phyloP scores from a whole-genome alignment of 1,140 invertebrate species.

The Pseudomyrmex pallidus region DNA sequence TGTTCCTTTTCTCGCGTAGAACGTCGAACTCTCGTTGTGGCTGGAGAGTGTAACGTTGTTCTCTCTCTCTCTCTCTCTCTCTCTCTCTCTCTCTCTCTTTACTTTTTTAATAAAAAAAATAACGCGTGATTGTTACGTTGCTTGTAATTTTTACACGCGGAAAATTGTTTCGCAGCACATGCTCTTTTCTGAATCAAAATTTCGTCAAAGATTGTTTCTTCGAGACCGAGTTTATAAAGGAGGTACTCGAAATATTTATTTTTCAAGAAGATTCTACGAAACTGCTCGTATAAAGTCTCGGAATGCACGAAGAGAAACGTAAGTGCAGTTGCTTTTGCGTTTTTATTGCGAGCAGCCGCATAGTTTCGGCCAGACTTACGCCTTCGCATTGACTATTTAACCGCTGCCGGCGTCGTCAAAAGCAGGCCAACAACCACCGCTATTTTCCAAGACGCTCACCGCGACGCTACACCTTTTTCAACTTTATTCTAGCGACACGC shows the following conservation, averaged over 20 bases:
- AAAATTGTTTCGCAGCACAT: no score
- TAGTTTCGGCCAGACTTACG: slow-evolving; percentile 4
- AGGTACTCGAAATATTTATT: background rate
- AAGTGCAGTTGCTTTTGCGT: slow-evolving; percentile 20
- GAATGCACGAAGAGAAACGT: background rate
- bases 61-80: no score
- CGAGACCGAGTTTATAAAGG: background rate
- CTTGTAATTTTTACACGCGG: no score
- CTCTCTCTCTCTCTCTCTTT: no score
- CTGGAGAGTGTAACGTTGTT: background rate
- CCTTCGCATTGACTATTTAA: slow-evolving; percentile 34
- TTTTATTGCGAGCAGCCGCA: slow-evolving; percentile 13
- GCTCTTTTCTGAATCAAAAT: no score
- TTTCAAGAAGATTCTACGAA: background rate
- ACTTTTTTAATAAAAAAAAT: background rate
- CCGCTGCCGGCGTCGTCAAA: background rate
- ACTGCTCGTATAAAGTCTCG: slow-evolving; percentile 1
- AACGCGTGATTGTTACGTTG: background rate
- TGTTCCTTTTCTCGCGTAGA: slow-evolving; percentile 28
- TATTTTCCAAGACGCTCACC: slow-evolving; percentile 16
- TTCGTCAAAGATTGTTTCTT: no score
- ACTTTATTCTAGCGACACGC: slow-evolving; percentile 42
- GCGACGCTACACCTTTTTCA: slow-evolving; percentile 18
- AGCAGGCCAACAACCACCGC: slow-evolving; percentile 6
- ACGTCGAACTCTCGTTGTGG: background rate